These are phyloP conservation scores for Odontothrips loti DNA, from an alignment of 2,888 invertebrate genomes.

Conservation along the genomic window DNA sequence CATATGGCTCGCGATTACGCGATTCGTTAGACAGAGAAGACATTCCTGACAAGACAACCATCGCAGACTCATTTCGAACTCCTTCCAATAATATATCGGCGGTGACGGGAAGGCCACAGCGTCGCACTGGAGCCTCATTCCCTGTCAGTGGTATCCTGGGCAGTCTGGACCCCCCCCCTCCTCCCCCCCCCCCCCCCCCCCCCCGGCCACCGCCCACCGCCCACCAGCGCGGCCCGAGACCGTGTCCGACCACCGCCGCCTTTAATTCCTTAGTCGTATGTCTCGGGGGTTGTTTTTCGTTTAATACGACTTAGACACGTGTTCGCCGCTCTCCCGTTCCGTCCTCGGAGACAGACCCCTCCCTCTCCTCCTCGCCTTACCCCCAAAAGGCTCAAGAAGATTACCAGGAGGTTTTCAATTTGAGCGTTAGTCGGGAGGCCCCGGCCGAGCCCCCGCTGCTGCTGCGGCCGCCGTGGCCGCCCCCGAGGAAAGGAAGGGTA, in stretches of 20 bases:
- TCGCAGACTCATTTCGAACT: no score
- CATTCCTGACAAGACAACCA: no score
- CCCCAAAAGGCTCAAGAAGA: slow-evolving; percentile 7
- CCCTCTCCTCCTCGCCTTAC: not conserved
- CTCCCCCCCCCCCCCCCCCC: not conserved
- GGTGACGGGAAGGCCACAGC: no score
- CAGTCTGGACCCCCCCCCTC: not conserved
- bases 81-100: no score
- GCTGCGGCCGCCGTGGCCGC: no score
- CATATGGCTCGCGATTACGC: no score
- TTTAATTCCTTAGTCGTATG: slow-evolving; percentile 3
- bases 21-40: no score
- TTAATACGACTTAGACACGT: slow-evolving; percentile 25
- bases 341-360: not conserved
- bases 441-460: no score
- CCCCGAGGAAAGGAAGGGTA: not conserved
- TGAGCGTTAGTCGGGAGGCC: slow-evolving; percentile 8
- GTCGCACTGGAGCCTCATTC: no score
- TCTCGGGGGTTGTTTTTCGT: slow-evolving; percentile 13
- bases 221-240: not conserved
- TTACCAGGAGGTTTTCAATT: slow-evolving; percentile 22
- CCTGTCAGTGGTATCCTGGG: no score
- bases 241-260: not conserved
- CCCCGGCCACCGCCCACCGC: not conserved
- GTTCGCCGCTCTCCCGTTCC: not conserved